phyloP scores from a whole-genome alignment of 2,113 vertebrate genomes.

The Gadus macrocephalus region DNA sequence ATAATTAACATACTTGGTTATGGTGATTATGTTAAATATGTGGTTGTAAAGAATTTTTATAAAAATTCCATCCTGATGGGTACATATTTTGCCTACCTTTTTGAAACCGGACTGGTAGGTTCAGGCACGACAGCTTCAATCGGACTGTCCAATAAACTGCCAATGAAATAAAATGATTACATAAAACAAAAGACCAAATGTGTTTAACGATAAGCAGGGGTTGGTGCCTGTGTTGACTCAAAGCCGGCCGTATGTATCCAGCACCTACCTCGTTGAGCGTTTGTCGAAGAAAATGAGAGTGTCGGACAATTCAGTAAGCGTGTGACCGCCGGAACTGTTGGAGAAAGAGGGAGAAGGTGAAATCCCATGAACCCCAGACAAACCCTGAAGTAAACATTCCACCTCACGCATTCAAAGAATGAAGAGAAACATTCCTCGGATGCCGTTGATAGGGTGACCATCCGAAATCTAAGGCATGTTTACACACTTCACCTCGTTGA shows the following conservation, averaged over 20 bases:
- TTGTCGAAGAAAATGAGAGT: slow-evolving; percentile 47
- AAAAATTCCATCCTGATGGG: no score
- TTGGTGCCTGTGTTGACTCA: background rate
- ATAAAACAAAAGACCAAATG: background rate
- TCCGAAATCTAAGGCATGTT: no score
- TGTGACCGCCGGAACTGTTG: slow-evolving; percentile 40
- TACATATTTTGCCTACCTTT: background rate
- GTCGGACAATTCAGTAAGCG: slow-evolving; percentile 38
- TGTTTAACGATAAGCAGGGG: background rate
- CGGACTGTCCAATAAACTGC: background rate
- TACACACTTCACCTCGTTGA: no score
- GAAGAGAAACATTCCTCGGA: no score
- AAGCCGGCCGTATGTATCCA: slow-evolving; percentile 2
- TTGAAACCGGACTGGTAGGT: background rate
- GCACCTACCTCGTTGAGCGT: slow-evolving; percentile 54
- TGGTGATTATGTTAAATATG: no score
- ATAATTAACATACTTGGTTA: no score
- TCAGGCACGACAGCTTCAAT: background rate
- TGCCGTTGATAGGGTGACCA: no score
- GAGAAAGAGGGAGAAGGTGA: slow-evolving; percentile 22
- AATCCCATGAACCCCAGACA: slow-evolving; percentile 14
- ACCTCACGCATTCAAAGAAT: no score
- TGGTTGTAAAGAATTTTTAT: no score
- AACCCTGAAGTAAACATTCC: no score
- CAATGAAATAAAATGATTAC: background rate